Percentiles rank a stretch among this genome's conserved stretches.
These are phyloP conservation scores for Panagrolaimus sp. DNA, from an alignment of 1,140 invertebrate genomes.

Conservation along the genomic window DNA sequence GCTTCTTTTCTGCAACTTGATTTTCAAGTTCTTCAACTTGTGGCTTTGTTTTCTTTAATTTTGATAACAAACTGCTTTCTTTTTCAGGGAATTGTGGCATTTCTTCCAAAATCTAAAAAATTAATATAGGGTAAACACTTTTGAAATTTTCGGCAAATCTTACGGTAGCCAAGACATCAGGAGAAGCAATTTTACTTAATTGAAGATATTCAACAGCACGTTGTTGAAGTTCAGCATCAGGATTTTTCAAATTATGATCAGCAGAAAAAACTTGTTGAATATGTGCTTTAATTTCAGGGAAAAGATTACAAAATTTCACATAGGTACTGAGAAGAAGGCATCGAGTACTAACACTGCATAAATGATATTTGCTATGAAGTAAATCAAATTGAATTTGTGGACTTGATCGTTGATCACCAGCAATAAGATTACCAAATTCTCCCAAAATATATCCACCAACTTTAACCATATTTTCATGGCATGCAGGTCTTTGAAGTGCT, in stretches of 20 bases:
- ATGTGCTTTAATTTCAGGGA: conserved; percentile 91
- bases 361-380: conserved; percentile 70
- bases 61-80: conserved; percentile 87
- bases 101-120: conserved; percentile 78
- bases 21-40: conserved; percentile 55
- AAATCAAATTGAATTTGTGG: conserved; percentile 57
- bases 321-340: conserved; percentile 93
- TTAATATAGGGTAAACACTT: too few species aligned
- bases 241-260: conserved; percentile 89
- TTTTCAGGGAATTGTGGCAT: conserved; percentile 99
- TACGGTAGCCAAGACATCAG: conserved; percentile 74
- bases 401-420: conserved; percentile 86
- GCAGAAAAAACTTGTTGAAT: conserved; percentile 93
- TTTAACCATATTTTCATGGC: conserved; percentile 99
- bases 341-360: conserved; percentile 91
- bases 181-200: conserved; percentile 86
- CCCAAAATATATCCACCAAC: conserved; percentile 98
- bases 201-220: conserved; percentile 95
- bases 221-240: conserved; percentile 96
- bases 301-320: conserved; percentile 98
- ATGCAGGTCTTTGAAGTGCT: conserved; percentile 69
- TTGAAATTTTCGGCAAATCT: too few species aligned
- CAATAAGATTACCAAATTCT: conserved; percentile 99
- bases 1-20: conserved; percentile 55
- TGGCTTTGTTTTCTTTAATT: conserved; percentile 89